phyloP scores from a whole-genome alignment of 2,888 invertebrate species.

The Chloroclystis v-ata region DNA sequence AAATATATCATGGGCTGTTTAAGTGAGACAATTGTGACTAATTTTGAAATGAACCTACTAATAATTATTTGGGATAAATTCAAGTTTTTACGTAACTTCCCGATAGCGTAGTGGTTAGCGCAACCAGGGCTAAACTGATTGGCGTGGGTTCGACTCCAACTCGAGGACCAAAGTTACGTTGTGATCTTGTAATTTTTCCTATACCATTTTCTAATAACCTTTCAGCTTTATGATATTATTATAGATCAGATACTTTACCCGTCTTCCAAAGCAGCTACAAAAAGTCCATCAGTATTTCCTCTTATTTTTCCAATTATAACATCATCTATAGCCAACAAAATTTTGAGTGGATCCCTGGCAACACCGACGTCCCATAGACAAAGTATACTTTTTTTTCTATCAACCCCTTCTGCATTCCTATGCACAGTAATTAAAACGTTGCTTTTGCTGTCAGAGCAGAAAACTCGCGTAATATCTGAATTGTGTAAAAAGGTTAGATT shows the following conservation, averaged over 20 bases:
- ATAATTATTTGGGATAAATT: no score
- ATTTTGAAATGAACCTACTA: no score
- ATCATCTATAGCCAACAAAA: slow-evolving; percentile 56
- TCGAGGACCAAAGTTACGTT: no score
- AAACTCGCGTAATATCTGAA: slow-evolving; percentile 44
- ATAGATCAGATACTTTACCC: slow-evolving; percentile 44
- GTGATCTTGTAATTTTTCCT: no score
- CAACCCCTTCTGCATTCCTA: slow-evolving; percentile 32
- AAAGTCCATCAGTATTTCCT: slow-evolving; percentile 56
- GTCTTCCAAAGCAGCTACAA: slow-evolving; percentile 62
- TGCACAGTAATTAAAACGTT: slow-evolving; percentile 60
- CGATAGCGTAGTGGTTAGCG: no score
- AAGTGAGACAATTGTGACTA: no score
- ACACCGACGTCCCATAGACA: slow-evolving; percentile 66
- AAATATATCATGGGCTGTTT: no score
- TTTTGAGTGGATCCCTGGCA: slow-evolving; percentile 54
- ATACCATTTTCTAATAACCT: no score
- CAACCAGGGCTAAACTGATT: no score
- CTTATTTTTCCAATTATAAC: slow-evolving; percentile 49
- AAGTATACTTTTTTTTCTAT: slow-evolving; percentile 42
- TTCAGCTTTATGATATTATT: neutral
- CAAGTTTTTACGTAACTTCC: no score
- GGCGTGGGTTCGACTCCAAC: no score
- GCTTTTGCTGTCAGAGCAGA: slow-evolving; percentile 52
- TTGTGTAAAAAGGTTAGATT: slow-evolving; percentile 40